phyloP scores from a whole-genome alignment of 2,888 invertebrate genomes.

The Strigamia maritima region DNA sequence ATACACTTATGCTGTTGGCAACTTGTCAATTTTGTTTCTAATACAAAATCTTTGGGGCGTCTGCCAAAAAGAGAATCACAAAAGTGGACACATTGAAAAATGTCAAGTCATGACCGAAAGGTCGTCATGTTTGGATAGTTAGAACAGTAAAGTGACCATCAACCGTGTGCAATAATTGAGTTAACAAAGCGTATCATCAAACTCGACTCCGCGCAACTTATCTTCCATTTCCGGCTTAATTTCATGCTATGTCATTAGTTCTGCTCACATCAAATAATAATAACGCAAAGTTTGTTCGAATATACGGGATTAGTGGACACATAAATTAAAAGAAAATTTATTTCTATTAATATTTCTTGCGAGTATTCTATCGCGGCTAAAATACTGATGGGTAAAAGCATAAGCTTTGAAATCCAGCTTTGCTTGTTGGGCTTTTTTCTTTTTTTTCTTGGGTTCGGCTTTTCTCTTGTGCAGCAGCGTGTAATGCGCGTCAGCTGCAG shows the following conservation, averaged over 20 bases:
- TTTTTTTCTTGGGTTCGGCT: not conserved
- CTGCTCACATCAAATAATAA: not conserved
- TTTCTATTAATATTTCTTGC: not conserved
- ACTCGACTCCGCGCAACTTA: not conserved
- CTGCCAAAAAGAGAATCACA: not conserved
- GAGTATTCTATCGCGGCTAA: not conserved
- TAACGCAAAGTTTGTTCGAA: not conserved
- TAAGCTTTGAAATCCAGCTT: not conserved
- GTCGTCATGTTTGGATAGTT: slow-evolving; percentile 13
- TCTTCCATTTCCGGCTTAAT: not conserved
- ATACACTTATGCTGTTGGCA: slow-evolving; percentile 14
- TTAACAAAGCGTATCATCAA: not conserved
- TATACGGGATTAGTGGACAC: not conserved
- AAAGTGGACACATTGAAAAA: slow-evolving; percentile 20
- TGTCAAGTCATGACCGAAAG: slow-evolving; percentile 14
- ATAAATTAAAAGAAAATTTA: not conserved
- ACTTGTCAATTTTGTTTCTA: slow-evolving; percentile 27
- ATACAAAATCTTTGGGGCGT: slow-evolving; percentile 26
- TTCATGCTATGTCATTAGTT: not conserved
- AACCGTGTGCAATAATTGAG: not conserved
- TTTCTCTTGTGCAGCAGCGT: slow-evolving; percentile 21
- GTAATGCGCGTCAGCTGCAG: slow-evolving; percentile 26
- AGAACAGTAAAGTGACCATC: not conserved
- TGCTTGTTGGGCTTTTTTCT: not conserved
- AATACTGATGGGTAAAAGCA: not conserved